phyloP scores from a whole-genome alignment of 2,113 vertebrate species.

The Brachyistius frenatus region DNA sequence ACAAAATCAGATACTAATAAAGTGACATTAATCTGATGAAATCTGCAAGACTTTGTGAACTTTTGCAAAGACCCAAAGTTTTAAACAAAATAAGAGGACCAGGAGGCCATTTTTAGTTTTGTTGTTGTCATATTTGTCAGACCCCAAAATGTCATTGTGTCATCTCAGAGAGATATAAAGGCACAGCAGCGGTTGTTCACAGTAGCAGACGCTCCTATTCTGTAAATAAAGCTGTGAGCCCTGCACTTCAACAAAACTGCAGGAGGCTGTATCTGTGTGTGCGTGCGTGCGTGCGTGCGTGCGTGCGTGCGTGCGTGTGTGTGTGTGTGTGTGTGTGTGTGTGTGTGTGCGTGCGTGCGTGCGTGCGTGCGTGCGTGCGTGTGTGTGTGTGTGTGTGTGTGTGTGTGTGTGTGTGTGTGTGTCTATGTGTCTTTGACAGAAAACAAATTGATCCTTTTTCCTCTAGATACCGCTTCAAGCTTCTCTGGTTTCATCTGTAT shows the following conservation, averaged over 20 bases:
- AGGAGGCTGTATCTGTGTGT: neutral
- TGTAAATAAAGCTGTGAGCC: slow-evolving; percentile 36
- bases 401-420: neutral
- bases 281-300: neutral
- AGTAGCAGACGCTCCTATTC: slow-evolving; percentile 22
- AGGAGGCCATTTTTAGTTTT: neutral
- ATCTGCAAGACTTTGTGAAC: neutral
- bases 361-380: neutral
- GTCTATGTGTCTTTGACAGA: neutral
- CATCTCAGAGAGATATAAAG: slow-evolving; percentile 2
- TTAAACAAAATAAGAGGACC: neutral
- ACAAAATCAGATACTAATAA: neutral
- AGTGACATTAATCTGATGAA: neutral
- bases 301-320: neutral
- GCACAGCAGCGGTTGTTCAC: neutral
- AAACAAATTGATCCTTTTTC: slow-evolving; percentile 22
- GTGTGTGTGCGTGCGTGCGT: neutral
- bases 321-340: neutral
- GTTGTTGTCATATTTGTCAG: slow-evolving; percentile 16
- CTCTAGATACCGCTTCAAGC: neutral
- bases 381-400: neutral
- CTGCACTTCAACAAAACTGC: slow-evolving; percentile 11
- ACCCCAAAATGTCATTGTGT: slow-evolving; percentile 5
- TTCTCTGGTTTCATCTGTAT: slow-evolving; percentile 24
- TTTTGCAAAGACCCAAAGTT: neutral